Percentiles rank a stretch among this genome's conserved stretches.
These are phyloP conservation scores for Sorex maritimensis DNA, from an alignment of 2,797 vertebrate species.

Conservation along the genomic window DNA sequence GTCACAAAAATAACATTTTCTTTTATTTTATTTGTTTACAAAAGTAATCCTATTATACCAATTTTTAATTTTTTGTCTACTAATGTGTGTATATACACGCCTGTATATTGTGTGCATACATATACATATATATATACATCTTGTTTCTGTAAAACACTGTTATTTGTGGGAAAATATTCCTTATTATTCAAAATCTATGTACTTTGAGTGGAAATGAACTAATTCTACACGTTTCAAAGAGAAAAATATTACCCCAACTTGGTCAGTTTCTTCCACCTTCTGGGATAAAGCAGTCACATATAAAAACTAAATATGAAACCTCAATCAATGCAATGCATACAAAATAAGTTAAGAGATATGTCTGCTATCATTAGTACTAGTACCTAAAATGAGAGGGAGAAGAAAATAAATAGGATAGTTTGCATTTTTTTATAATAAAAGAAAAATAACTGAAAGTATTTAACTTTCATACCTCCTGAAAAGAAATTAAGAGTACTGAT, in stretches of 20 bases:
- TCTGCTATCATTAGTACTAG: background rate
- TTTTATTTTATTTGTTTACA: background rate
- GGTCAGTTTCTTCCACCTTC: slow-evolving; percentile 10
- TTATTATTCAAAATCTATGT: background rate
- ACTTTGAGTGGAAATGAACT: slow-evolving; percentile 13
- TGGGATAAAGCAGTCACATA: background rate
- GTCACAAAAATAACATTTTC: background rate
- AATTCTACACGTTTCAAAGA: background rate
- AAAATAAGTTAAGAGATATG: slow-evolving; percentile 32
- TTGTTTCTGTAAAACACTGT: slow-evolving; percentile 6
- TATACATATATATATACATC: too few relatives aligned
- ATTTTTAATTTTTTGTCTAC: background rate
- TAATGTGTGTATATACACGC: background rate
- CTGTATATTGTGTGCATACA: too few relatives aligned
- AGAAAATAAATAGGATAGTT: background rate
- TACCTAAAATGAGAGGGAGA: slow-evolving; percentile 13
- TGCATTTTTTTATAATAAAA: slow-evolving; percentile 12
- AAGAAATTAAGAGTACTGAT: slow-evolving; percentile 48
- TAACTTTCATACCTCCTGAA: background rate
- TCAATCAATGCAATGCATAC: background rate
- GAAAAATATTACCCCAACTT: background rate
- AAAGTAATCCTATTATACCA: background rate
- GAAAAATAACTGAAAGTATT: slow-evolving; percentile 27
- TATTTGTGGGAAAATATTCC: background rate
- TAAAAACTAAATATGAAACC: background rate